Percentiles rank a stretch among this genome's conserved stretches.
Evolutionary conservation across 1,140 invertebrate species (phyloP).

Genomic region (Papilio machaon): DNA sequence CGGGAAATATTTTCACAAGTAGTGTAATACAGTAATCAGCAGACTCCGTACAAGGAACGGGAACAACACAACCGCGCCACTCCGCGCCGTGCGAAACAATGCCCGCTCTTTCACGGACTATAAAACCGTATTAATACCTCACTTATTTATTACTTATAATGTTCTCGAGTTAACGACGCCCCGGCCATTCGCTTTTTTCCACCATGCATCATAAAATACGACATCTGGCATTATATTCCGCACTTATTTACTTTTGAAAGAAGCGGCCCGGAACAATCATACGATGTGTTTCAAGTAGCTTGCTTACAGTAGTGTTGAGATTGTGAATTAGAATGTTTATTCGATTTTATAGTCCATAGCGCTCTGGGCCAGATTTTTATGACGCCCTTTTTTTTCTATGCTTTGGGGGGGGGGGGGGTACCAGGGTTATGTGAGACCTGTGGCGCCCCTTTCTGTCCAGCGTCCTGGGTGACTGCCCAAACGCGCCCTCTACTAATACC

Average conservation of each 20-base stretch:
- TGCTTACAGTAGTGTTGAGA: slow-evolving; percentile 46
- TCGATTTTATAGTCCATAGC: neutral
- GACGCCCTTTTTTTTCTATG: no score
- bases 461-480: no score
- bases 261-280: slow-evolving; percentile 61
- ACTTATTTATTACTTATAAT: slow-evolving; percentile 79
- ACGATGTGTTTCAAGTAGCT: slow-evolving; percentile 50
- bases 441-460: no score
- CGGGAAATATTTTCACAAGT: slow-evolving; percentile 41
- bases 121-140: slow-evolving; percentile 76
- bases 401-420: no score
- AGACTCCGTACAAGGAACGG: slow-evolving; percentile 53
- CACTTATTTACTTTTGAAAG: slow-evolving; percentile 65
- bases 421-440: no score
- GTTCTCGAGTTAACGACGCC: slow-evolving; percentile 78
- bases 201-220: slow-evolving; percentile 74
- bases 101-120: slow-evolving; percentile 74
- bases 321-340: slow-evolving; percentile 39
- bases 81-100: slow-evolving; percentile 62
- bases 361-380: no score
- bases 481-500: no score
- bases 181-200: slow-evolving; percentile 72
- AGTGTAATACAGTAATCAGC: slow-evolving; percentile 53
- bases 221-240: slow-evolving; percentile 68
- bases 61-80: slow-evolving; percentile 54